Conservation (phyloP, 2,888 invertebrate species). For the Limenitis camilla region DNA sequence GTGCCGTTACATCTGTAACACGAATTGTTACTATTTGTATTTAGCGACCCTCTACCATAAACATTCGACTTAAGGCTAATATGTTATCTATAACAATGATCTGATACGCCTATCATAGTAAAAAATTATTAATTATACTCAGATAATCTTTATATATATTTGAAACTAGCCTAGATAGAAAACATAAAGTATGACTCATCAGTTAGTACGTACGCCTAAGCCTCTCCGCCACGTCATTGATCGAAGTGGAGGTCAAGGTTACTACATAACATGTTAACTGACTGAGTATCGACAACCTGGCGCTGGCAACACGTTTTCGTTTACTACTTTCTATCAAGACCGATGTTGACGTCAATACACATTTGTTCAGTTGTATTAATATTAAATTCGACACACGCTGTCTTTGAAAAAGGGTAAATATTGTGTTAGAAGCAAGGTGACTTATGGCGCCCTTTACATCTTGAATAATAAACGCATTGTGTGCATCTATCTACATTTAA, state of each 20-base stretch:
- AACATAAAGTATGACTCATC: not conserved
- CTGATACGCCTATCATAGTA: too few relatives aligned
- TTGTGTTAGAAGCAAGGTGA: too few relatives aligned
- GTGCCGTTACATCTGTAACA: slow-evolving; percentile 88
- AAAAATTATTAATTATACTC: too few relatives aligned
- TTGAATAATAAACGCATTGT: too few relatives aligned
- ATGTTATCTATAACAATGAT: slow-evolving; percentile 13
- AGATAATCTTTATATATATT: too few relatives aligned
- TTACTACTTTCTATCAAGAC: not conserved
- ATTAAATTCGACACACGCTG: too few relatives aligned
- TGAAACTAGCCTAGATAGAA: too few relatives aligned
- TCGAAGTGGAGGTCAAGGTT: slow-evolving; percentile 25
- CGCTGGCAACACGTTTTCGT: not conserved
- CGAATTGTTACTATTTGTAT: not conserved
- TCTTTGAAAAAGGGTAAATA: too few relatives aligned
- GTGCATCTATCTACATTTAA: too few relatives aligned
- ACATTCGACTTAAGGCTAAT: slow-evolving; percentile 24
- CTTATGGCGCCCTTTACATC: too few relatives aligned
- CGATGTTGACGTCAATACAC: too few relatives aligned
- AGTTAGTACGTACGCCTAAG: not conserved
- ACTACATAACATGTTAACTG: not conserved
- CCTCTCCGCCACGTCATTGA: slow-evolving; percentile 11
- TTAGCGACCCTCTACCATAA: slow-evolving; percentile 2
- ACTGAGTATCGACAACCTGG: not conserved
- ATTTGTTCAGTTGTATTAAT: too few relatives aligned